Conservation (phyloP, 2,797 vertebrate species). For the Gadopsis bispinosus region DNA sequence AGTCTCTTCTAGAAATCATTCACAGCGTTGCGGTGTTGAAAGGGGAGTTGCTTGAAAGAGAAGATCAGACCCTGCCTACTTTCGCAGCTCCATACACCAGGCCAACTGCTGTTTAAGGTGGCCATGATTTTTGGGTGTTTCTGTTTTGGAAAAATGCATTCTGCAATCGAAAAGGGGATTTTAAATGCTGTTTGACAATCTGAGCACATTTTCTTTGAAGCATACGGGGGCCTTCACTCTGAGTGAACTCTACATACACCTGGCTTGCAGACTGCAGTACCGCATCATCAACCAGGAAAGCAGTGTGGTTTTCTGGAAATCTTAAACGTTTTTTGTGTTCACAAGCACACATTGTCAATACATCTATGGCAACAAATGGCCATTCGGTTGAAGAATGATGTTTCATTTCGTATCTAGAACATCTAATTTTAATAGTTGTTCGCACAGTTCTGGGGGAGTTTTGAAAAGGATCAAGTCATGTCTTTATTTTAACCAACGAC, state of each 20-base stretch:
- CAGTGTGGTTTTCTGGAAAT: not conserved
- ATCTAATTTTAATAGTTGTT: not conserved
- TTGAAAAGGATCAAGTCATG: not conserved
- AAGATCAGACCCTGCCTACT: not conserved
- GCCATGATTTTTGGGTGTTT: not conserved
- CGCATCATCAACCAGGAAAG: not conserved
- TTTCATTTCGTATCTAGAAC: not conserved
- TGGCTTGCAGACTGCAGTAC: not conserved
- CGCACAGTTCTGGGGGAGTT: not conserved
- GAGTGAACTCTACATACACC: not conserved
- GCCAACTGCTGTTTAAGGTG: not conserved
- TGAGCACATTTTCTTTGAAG: not conserved
- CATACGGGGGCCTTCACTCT: not conserved
- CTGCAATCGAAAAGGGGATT: not conserved
- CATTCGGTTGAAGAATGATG: not conserved
- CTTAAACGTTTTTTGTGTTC: not conserved
- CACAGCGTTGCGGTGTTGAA: not conserved
- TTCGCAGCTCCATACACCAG: not conserved
- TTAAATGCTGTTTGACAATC: not conserved
- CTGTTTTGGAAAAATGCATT: slow-evolving; percentile 5
- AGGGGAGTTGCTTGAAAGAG: not conserved
- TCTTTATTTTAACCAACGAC: not conserved
- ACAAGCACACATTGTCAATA: not conserved
- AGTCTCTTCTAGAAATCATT: not conserved
- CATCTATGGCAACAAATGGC: not conserved